Base-by-base conservation (phyloP, 2,113 vertebrate species). In the Prietella phreatophila region DNA sequence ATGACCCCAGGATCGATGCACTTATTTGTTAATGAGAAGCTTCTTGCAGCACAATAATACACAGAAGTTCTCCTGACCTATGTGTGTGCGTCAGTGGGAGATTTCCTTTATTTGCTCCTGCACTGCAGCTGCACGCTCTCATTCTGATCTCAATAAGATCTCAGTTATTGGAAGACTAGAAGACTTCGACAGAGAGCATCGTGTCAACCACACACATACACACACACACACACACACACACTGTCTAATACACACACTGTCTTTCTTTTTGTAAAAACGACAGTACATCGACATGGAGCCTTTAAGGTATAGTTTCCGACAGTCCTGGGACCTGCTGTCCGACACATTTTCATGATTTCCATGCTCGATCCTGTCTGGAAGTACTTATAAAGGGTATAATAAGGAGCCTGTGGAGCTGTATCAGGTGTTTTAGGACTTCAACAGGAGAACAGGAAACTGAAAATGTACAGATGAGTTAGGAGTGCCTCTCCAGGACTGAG, bases 101-200 rank as follows among this genome's bases (percentile, higher is more conserved):
- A 91, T 89, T 89, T 91, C 89, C 91, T 92, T 94, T 92, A 93
- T 95, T 85, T 93, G 90, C 90, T 88, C 90, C 53, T 47, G 90
- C 93, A 92, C 93, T 75, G 76, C 65, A n/a, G 61, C 58, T 82
- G 91, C 92, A 15, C 65, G 91, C 91, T 92, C 92, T 91, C 91
- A 92, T 91, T 93, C 93, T 93, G 90, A 90, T 89, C 88, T 89
- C 86, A 92, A 93, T 94, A 95, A 95, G 89, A 93, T 92, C 91
- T 78, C 81, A 90, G 88, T 94, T 95, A 95, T 95, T 94, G 93
- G 92, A 94, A 93, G 92, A 91, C 90, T 92, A 93, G 92, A 94
- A 93, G 92, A 91, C 90, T 92, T 86, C 91, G 90, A 92, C 47
- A 58, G 90, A 87, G 47, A 83, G 89, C 81, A 79, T 86, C 63